A percentile compares a stretch with the other conserved stretches of the same genome.
These are phyloP conservation scores for Metopolophium dirhodum DNA, from an alignment of 1,140 invertebrate genomes.

Conservation along the genomic window DNA sequence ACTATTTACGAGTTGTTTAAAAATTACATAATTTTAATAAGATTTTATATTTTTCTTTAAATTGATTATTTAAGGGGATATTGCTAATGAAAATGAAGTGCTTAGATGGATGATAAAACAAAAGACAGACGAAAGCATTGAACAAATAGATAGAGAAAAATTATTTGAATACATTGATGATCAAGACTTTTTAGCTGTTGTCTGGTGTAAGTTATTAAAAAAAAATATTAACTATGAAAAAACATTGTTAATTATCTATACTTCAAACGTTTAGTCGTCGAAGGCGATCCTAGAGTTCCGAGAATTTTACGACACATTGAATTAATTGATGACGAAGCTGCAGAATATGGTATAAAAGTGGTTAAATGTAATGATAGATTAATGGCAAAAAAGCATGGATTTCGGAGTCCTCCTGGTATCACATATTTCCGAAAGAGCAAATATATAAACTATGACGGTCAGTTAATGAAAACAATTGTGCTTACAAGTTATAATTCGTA, in stretches of 20 bases:
- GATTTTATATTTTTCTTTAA: background rate
- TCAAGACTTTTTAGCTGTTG: constrained; percentile 89
- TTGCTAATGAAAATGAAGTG: constrained; percentile 83
- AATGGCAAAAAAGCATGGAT: constrained; percentile 95
- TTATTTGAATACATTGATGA: constrained; percentile 86
- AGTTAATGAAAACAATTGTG: constrained; percentile 28
- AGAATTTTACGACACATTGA: constrained; percentile 83
- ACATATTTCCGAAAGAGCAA: constrained; percentile 92
- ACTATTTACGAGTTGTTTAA: background rate
- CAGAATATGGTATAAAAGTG: constrained; percentile 90
- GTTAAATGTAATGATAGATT: constrained; percentile 87
- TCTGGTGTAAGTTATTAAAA: constrained; percentile 81
- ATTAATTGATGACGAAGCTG: constrained; percentile 89
- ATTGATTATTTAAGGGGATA: constrained; percentile 69
- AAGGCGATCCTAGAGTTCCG: constrained; percentile 80
- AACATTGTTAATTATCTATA: background rate
- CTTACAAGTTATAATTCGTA: background rate
- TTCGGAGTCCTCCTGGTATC: constrained; percentile 85
- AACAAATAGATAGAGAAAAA: constrained; percentile 85
- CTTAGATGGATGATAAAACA: constrained; percentile 90
- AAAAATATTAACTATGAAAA: background rate
- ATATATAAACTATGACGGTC: constrained; percentile 87
- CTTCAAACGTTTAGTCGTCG: constrained; percentile 71
- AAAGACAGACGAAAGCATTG: constrained; percentile 91
- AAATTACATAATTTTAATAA: background rate